phyloP scores from a whole-genome alignment of 2,797 vertebrate species.

The Darevskia nairensis region DNA sequence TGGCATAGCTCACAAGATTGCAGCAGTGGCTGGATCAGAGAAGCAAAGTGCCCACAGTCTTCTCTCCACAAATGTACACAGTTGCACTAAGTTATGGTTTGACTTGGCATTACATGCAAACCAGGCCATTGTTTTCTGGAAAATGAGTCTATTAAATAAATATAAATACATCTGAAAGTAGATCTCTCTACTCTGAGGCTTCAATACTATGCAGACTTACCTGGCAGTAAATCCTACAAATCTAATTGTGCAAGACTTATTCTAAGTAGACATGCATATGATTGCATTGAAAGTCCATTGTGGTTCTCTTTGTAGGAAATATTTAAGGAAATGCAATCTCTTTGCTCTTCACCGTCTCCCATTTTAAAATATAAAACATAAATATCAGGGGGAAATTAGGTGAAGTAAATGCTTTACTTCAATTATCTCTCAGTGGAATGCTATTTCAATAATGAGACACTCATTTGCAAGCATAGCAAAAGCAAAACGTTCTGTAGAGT shows the following conservation, averaged over 20 bases:
- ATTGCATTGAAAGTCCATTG: neutral
- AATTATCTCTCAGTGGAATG: neutral
- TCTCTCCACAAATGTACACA: too few relatives aligned
- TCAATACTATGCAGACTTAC: neutral
- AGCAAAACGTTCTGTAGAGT: slow-evolving; percentile 56
- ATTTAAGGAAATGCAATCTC: neutral
- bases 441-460: neutral
- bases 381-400: neutral
- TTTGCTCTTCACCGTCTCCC: neutral
- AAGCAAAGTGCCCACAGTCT: too few relatives aligned
- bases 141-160: too few relatives aligned
- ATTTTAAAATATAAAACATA: neutral
- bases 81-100: too few relatives aligned
- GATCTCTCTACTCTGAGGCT: neutral
- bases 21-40: too few relatives aligned
- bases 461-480: slow-evolving; percentile 54
- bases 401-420: neutral
- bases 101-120: too few relatives aligned
- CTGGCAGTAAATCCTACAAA: neutral
- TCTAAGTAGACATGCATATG: neutral
- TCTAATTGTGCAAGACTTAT: neutral
- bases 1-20: too few relatives aligned
- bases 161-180: neutral
- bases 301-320: neutral
- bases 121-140: too few relatives aligned